These are phyloP conservation scores for Cnemophilus loriae DNA, from an alignment of 2,113 vertebrate species.

Conservation along the genomic window DNA sequence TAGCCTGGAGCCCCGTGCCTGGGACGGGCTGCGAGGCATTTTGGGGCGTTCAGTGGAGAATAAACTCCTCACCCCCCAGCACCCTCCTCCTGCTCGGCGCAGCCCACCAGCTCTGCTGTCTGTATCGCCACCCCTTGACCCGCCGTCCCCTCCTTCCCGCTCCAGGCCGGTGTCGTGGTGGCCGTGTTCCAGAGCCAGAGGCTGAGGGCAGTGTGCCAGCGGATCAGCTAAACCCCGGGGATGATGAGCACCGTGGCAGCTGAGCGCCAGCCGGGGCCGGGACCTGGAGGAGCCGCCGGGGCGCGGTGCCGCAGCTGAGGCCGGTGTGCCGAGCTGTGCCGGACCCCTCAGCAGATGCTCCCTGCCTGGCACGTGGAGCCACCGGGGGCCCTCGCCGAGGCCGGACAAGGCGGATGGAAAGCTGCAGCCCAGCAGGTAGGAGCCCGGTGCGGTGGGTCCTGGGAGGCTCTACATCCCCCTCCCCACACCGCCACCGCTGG, in stretches of 20 bases:
- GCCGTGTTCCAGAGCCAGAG: neutral
- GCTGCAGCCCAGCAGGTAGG: slow-evolving; percentile 1
- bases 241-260: neutral
- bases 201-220: neutral
- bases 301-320: neutral
- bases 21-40: neutral
- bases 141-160: neutral
- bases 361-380: neutral
- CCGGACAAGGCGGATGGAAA: slow-evolving; percentile 24
- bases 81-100: neutral
- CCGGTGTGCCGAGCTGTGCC: neutral
- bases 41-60: neutral
- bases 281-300: neutral
- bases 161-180: slow-evolving; percentile 12
- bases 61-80: neutral
- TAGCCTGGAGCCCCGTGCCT: neutral
- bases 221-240: neutral
- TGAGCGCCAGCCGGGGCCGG: neutral
- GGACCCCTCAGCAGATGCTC: neutral
- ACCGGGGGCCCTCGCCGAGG: neutral
- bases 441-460: accelerated
- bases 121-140: neutral
- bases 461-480: neutral
- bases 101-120: neutral
- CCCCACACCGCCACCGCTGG: accelerated